A percentile compares a stretch with the other conserved stretches of the same genome.
These are phyloP conservation scores for Notoglanidium macrostoma DNA, from an alignment of 2,797 vertebrate species.

Conservation along the genomic window DNA sequence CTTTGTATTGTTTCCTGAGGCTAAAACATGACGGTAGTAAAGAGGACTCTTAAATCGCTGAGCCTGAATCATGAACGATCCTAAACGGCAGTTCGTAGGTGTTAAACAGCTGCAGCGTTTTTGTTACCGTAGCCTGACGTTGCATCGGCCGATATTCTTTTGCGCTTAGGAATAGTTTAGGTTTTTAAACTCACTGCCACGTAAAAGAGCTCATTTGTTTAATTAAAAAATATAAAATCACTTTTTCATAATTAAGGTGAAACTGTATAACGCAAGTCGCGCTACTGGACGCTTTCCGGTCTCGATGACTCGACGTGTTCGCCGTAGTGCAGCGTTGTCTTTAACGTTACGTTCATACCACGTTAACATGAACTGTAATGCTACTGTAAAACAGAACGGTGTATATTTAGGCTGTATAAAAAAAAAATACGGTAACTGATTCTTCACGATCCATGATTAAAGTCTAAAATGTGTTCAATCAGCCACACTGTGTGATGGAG, in stretches of 20 bases:
- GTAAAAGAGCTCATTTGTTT: background rate
- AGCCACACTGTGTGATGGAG: background rate
- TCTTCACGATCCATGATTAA: constrained; percentile 15
- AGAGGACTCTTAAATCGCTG: background rate
- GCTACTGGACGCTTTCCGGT: background rate
- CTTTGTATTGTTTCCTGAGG: background rate
- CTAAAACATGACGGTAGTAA: background rate
- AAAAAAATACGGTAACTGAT: background rate
- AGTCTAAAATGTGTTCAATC: constrained; percentile 1
- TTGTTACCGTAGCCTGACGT: background rate
- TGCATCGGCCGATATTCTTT: background rate
- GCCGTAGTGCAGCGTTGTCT: background rate
- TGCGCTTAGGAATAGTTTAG: background rate
- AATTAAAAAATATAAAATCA: background rate
- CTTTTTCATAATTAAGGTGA: background rate
- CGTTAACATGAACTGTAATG: background rate
- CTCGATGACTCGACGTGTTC: background rate
- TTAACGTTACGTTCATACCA: background rate
- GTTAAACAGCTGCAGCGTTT: background rate
- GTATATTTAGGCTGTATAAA: background rate
- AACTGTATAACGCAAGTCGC: background rate
- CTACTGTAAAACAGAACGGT: background rate
- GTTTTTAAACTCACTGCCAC: background rate
- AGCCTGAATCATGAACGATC: background rate
- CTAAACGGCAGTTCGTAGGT: background rate